phyloP scores from a whole-genome alignment of 2,888 invertebrate species.

The Cosmia trapezina region DNA sequence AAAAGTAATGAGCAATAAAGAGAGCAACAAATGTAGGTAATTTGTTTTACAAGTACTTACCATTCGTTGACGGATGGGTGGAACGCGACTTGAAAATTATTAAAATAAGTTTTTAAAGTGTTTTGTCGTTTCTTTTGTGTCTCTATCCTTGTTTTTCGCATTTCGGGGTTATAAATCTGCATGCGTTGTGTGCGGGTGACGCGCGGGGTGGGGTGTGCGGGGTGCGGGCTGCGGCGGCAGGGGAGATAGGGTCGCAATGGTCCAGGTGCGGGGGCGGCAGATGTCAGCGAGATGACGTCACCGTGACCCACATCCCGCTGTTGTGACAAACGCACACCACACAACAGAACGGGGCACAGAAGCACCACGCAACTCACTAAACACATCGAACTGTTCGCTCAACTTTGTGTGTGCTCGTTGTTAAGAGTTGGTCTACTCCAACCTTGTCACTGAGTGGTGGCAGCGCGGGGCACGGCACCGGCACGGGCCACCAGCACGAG shows the following conservation, averaged over 20 bases:
- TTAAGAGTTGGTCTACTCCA: conserved; percentile 12
- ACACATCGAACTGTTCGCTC: background rate
- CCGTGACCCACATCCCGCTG: conserved; percentile 78
- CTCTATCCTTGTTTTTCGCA: conserved; percentile 25
- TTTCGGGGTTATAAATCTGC: conserved; percentile 80
- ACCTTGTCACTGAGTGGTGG: background rate
- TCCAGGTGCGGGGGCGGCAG: conserved; percentile 88
- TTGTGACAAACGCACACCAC: conserved; percentile 32
- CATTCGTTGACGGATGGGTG: background rate
- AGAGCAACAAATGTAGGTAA: too few species aligned
- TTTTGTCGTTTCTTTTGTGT: conserved; percentile 6
- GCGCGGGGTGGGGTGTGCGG: conserved; percentile 38
- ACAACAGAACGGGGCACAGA: conserved; percentile 1
- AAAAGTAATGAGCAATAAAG: too few species aligned
- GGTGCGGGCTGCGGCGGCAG: conserved; percentile 26
- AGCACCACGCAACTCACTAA: background rate
- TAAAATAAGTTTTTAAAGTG: background rate
- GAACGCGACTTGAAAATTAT: background rate
- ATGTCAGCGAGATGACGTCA: conserved; percentile 72
- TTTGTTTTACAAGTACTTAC: too few species aligned
- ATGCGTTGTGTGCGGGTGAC: conserved; percentile 67
- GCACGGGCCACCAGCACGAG: conserved; percentile 20
- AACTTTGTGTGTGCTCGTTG: background rate
- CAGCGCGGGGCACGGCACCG: background rate
- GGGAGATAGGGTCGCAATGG: conserved; percentile 47